These are phyloP conservation scores for Heliconius nattereri DNA, from an alignment of 1,140 invertebrate species.

Conservation along the genomic window DNA sequence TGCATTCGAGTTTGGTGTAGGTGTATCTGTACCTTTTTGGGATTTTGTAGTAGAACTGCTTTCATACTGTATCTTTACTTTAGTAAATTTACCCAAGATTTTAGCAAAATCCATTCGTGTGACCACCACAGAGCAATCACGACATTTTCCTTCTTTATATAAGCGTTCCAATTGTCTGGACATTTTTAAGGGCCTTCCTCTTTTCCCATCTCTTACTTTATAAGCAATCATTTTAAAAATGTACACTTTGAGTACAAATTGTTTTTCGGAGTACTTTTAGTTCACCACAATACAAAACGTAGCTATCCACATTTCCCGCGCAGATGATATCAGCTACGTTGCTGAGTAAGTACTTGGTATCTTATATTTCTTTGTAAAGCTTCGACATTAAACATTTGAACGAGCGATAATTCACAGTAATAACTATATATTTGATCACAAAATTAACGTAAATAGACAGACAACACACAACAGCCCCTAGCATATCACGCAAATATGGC, in stretches of 20 bases:
- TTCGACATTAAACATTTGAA: conserved; percentile 28
- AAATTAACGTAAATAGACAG: conserved; percentile 37
- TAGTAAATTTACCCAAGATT: conserved; percentile 76
- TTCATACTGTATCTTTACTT: conserved; percentile 77
- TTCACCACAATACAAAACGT: conserved; percentile 53
- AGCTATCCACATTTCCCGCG: conserved; percentile 79
- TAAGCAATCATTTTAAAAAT: conserved; percentile 62
- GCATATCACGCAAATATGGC: conserved; percentile 67
- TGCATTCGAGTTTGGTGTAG: conserved; percentile 51
- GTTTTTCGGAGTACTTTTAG: conserved; percentile 29
- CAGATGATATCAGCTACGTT: conserved; percentile 54
- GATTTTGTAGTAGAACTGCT: conserved; percentile 58
- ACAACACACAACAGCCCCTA: conserved; percentile 51
- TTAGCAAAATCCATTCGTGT: conserved; percentile 78
- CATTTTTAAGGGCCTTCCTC: conserved; percentile 57
- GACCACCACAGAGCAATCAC: conserved; percentile 71
- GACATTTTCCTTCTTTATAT: conserved; percentile 75
- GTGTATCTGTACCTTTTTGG: conserved; percentile 46
- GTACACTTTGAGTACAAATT: not conserved
- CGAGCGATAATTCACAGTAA: conserved; percentile 21
- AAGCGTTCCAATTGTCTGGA: conserved; percentile 65
- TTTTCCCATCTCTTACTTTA: conserved; percentile 56
- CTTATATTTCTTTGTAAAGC: conserved; percentile 27
- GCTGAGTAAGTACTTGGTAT: conserved; percentile 36
- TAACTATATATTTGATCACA: conserved; percentile 30